Evolutionary conservation across 2,797 vertebrate genomes (phyloP).

Genomic region (Cottoperca gobio): DNA sequence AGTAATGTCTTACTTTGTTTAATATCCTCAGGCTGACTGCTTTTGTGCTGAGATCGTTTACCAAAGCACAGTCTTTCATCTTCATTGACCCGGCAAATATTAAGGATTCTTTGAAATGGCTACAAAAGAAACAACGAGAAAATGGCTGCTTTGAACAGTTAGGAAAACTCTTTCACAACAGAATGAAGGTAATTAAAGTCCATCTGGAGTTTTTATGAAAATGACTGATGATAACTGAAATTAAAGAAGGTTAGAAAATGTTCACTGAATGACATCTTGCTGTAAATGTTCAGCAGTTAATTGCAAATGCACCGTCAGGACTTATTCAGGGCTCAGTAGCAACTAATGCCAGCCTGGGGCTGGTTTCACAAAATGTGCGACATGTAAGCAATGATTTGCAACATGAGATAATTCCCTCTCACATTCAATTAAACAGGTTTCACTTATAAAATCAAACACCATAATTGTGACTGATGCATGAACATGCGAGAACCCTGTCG

Average conservation of each 20-base stretch:
- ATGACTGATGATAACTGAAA: background rate
- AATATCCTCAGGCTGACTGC: constrained; percentile 86
- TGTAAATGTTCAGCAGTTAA: background rate
- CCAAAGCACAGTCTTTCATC: constrained; percentile 82
- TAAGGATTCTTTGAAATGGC: constrained; percentile 78
- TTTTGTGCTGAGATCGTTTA: constrained; percentile 89
- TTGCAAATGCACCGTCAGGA: background rate
- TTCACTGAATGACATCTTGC: background rate
- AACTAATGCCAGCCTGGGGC: background rate
- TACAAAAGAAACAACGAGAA: constrained; percentile 75
- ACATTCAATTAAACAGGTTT: background rate
- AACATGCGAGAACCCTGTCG: background rate
- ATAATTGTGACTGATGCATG: background rate
- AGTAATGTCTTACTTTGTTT: background rate
- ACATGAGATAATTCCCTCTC: no score
- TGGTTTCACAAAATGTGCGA: background rate
- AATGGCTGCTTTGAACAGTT: constrained; percentile 84
- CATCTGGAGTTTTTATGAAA: background rate
- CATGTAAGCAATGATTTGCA: background rate
- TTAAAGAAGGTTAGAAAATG: background rate
- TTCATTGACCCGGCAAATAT: constrained; percentile 85
- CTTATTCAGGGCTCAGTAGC: background rate
- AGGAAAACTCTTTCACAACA: constrained; percentile 86
- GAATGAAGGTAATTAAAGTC: constrained; percentile 82
- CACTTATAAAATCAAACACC: background rate